Evolutionary conservation across 2,797 vertebrate genomes (phyloP), one percentile per base, ranked within the genome.

Genomic region (Halcyon badia): DNA sequence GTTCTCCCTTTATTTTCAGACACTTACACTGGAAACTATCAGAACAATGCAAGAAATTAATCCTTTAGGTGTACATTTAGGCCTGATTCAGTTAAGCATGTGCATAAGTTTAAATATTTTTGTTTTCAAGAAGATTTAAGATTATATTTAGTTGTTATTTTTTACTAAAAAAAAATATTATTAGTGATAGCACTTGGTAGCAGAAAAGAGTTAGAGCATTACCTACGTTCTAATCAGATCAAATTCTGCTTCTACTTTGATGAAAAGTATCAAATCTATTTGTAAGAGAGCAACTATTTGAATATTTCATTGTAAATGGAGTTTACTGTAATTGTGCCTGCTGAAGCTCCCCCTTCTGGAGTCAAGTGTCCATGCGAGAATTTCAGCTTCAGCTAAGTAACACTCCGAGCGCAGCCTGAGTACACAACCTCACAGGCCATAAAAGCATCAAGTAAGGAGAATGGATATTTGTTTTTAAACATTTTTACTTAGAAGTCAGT

Each of bases 311-410:
- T 85, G 28, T 9, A 89, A 78, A 57, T 14, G 30, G 65, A 37
- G 58, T 73, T 89, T 30, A 21, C 33, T 28, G 79, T 42, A 48
- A 83, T 48, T 68, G 39, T 42, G 69, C 25, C 85, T 75, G 61
- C 85, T 95, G 73, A 88, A 94, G 93, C 96, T 96, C 95, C 94
- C 93, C 65, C 95, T 97, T 94, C 95, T 93, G 95, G 94, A 94
- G 44, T 24, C 48, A 57, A 68, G n/a, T 26, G n/a, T 72, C 41
- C 33, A 30, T 92, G 87, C n/a, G 1, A 61, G 64, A 91, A 92
- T 85, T 87, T 80, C 78, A 56, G 42, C 44, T 70, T 62, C 65
- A 44, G 46, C 35, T 48, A 64, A 37, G 86, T 88, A 57, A 0
- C 31, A 11, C 11, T 56, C 19, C 1, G 17, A 62, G 46, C 2